Percentiles rank a stretch among this genome's conserved stretches.
Evolutionary conservation across 1,140 invertebrate genomes (phyloP).

Genomic region (Achatina immaculata): DNA sequence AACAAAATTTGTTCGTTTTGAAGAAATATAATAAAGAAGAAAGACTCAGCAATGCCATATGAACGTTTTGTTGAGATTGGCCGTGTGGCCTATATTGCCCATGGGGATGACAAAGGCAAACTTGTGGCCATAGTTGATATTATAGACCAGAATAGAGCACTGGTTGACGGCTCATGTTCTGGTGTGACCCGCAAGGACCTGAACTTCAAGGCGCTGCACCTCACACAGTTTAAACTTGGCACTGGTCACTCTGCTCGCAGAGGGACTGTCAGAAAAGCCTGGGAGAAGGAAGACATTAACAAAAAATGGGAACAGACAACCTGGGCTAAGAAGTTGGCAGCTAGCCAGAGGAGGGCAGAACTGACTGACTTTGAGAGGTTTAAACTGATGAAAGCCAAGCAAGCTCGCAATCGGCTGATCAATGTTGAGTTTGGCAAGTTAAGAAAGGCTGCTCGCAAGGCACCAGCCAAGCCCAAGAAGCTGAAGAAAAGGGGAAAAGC

Average conservation of each 20-base stretch:
- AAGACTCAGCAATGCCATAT: constrained; percentile 77
- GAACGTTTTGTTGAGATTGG: constrained; percentile 95
- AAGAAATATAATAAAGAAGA: no score
- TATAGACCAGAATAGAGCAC: constrained; percentile 95
- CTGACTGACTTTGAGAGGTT: constrained; percentile 96
- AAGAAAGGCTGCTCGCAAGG: constrained; percentile 77
- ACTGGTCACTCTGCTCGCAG: constrained; percentile 90
- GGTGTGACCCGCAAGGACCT: constrained; percentile 87
- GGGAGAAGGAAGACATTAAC: constrained; percentile 77
- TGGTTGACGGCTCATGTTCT: constrained; percentile 92
- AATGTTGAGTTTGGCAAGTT: no score
- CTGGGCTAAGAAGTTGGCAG: constrained; percentile 78
- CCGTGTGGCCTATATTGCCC: constrained; percentile 92
- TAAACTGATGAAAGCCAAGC: constrained; percentile 90
- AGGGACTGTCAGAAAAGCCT: constrained; percentile 88
- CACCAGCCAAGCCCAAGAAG: constrained; percentile 52
- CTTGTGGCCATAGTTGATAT: constrained; percentile 94
- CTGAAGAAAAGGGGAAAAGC: no score
- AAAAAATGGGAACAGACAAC: constrained; percentile 72
- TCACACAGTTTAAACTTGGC: constrained; percentile 89
- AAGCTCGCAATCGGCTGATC: constrained; percentile 88
- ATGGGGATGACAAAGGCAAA: constrained; percentile 91
- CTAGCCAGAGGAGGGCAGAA: constrained; percentile 83
- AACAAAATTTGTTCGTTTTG: no score
- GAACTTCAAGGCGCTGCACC: constrained; percentile 88